A percentile compares a stretch with the other conserved stretches of the same genome.
Evolutionary conservation across 2,888 invertebrate genomes (phyloP).

Genomic region (Sinelater perroti): DNA sequence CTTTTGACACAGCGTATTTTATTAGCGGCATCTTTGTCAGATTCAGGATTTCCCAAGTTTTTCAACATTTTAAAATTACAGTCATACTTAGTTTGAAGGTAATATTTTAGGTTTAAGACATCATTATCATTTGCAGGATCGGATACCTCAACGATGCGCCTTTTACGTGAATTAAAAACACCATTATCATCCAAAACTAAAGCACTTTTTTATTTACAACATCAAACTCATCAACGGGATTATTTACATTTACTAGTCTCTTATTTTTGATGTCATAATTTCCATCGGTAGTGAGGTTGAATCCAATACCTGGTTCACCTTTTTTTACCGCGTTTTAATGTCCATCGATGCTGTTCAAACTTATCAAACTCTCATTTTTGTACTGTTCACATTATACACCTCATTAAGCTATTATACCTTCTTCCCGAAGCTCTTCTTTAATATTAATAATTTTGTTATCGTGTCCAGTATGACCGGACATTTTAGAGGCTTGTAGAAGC

Average conservation of each 20-base stretch:
- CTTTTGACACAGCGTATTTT: no score
- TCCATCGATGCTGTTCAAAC: constrained; percentile 11
- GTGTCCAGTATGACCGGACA: constrained; percentile 18
- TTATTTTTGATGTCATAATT: constrained; percentile 18
- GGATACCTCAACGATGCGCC: background rate
- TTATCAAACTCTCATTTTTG: constrained; percentile 18
- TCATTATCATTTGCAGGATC: background rate
- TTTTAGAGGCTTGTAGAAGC: constrained; percentile 13
- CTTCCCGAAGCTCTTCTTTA: constrained; percentile 23
- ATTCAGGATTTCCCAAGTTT: no score
- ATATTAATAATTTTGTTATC: constrained; percentile 25
- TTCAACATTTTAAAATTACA: no score
- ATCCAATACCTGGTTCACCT: constrained; percentile 2
- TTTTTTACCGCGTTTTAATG: background rate
- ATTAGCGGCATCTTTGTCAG: constrained; percentile 7
- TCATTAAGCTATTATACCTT: constrained; percentile 5
- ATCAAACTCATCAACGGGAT: background rate
- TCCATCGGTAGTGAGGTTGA: constrained; percentile 2
- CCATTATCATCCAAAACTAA: constrained; percentile 2
- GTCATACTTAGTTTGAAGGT: no score
- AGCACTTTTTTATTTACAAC: constrained; percentile 13
- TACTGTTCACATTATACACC: background rate
- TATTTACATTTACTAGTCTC: constrained; percentile 17
- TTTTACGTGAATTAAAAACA: background rate
- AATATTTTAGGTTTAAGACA: no score